Base-by-base conservation (phyloP, 2,888 invertebrate species). In the Panopea generosa region DNA sequence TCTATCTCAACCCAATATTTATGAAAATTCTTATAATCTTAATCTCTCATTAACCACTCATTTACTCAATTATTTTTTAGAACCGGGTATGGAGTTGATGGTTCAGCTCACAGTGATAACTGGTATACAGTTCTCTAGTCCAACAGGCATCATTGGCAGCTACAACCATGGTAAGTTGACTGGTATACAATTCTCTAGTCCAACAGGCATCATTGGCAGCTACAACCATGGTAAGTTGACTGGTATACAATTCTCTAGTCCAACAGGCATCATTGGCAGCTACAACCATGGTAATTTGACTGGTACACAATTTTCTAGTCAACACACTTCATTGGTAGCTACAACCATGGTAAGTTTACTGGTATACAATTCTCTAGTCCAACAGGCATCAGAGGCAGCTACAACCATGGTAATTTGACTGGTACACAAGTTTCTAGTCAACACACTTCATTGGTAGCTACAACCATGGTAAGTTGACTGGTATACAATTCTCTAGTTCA, bases 371-470 rank as follows among this genome's bases (percentile, higher is more conserved):
- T 33, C 33, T 33, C 33, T 11, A 33, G 11, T 33, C 33, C 11
- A 4, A 33, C 33, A 33, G 33, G 33, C 11, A 33, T 33, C 33
- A 33, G 4, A 7, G 33, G 11, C 33, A 33, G 33, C 11, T 33
- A 33, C 11, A 33, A 11, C 33, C 33, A 33, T 33, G 77, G 73
- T 91, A 40, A 87, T 85, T 72, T 89, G 63, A 91, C 91, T 43
- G 89, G 90, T 18, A 82, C 87, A 59, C 84, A 85, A 72, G 90
- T 89, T 71, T 90, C 90, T 3, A 85, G 89, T 43, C 91, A 1
- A 91, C 90, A 18, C 90, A 91, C n/a, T 84, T 91, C 60, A 86
- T 90, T 49, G 90, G 91, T 38, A 85, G 86, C 60, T 90, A 90
- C 74, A 90, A 90, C 71, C 89, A 90, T 82, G 84, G 91, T 91